phyloP scores from a whole-genome alignment of 2,797 vertebrate species.

The Tragelaphus eurycerus region DNA sequence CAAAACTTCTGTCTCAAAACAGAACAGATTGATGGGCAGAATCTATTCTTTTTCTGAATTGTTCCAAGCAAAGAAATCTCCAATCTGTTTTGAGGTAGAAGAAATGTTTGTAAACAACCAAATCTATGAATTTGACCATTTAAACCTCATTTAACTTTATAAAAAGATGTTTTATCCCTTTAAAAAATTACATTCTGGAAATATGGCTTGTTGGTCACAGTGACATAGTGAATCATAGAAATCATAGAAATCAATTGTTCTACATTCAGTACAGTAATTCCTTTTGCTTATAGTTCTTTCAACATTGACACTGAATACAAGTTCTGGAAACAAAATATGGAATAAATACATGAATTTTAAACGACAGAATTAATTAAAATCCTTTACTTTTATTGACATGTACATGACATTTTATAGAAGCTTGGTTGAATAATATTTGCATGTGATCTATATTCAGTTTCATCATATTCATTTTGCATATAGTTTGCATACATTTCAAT shows the following conservation, averaged over 20 bases:
- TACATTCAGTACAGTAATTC: conserved; percentile 31
- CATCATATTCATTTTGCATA: conserved; percentile 54
- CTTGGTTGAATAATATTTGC: conserved; percentile 52
- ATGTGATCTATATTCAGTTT: conserved; percentile 63
- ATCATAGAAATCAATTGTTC: not conserved
- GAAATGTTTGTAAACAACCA: not conserved
- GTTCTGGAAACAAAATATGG: conserved; percentile 69
- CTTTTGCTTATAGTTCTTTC: conserved; percentile 31
- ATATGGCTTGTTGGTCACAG: not conserved
- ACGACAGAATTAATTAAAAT: conserved; percentile 76
- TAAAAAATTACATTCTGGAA: not conserved
- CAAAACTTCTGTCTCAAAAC: not conserved
- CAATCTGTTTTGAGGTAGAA: not conserved
- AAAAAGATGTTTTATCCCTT: not conserved
- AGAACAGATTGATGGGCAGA: not conserved
- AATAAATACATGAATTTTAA: conserved; percentile 72
- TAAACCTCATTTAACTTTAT: not conserved
- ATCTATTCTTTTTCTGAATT: not conserved
- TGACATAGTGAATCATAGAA: not conserved
- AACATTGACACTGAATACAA: conserved; percentile 46
- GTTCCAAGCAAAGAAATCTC: not conserved
- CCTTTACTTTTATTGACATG: conserved; percentile 62
- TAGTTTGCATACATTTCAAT: conserved; percentile 34
- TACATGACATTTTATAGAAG: conserved; percentile 48
- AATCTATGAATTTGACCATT: not conserved